Conservation (phyloP, 2,888 invertebrate genomes). For the Carpatolechia fugitivella region DNA sequence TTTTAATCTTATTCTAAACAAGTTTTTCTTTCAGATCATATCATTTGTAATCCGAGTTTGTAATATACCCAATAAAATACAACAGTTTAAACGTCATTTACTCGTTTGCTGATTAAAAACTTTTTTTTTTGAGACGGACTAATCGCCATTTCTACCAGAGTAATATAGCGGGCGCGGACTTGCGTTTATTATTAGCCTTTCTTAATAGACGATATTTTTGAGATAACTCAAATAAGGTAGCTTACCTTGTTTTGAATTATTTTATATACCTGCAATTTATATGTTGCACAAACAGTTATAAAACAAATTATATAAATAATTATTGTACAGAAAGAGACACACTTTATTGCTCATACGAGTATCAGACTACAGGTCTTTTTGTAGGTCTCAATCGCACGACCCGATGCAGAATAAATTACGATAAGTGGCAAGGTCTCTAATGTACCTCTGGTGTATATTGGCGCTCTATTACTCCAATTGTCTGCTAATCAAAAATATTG, state of each 20-base stretch:
- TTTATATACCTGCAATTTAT: too few species aligned
- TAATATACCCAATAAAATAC: too few species aligned
- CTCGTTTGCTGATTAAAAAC: too few species aligned
- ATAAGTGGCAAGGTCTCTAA: conserved; percentile 45
- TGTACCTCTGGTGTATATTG: conserved; percentile 21
- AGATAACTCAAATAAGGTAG: too few species aligned
- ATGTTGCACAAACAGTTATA: background rate
- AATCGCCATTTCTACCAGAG: too few species aligned
- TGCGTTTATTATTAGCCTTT: too few species aligned
- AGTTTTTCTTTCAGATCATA: background rate
- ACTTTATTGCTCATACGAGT: background rate
- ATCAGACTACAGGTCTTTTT: conserved; percentile 11
- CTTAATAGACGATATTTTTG: too few species aligned
- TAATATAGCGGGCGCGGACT: too few species aligned
- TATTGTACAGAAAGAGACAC: background rate
- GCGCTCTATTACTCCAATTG: conserved; percentile 18
- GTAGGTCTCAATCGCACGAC: conserved; percentile 6
- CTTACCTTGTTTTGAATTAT: too few species aligned
- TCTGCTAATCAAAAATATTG: conserved; percentile 4
- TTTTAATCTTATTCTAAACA: background rate
- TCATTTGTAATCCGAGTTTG: background rate
- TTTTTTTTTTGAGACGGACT: too few species aligned
- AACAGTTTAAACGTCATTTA: background rate
- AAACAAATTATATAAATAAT: background rate
- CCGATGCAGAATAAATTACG: conserved; percentile 44